Evolutionary conservation across 1,140 invertebrate species (phyloP), one percentile per base, ranked within the genome.

Genomic region (Wiebesia pumilae): DNA sequence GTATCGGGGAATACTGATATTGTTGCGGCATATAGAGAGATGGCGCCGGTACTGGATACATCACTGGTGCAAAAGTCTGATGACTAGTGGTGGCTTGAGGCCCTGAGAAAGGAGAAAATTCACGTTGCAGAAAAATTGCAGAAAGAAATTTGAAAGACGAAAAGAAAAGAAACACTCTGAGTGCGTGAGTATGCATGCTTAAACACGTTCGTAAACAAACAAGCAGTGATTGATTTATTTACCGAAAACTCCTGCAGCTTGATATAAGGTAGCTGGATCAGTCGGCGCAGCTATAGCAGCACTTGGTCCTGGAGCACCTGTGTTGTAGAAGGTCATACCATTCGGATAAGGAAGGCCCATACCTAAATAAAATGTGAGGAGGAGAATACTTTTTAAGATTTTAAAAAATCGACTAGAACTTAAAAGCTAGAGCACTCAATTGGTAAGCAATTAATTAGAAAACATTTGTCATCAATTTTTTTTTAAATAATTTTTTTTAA

Each of bases 321-420:
- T 87, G 87, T 94, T 93, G 83, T 95, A 95, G 87, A 95, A 94
- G 35, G 95, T 94, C 93, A 95, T 94, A 33, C 95, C 95, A 93
- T 95, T 95, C 84, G 95, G 95, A 90, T 95, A 95, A 82, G 95
- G 93, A 78, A 94, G 88, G 71, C 93, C 92, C 91, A 93, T 93
- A 85, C 93, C 93, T 94, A 54, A 85, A 88, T 67, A n/a, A 83
- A 27, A 67, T 27, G 85, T 83, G 3, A 87, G 24, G 7, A 73
- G 69, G 19, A 35, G 21, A 43, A 77, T 38, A n/a, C 1, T 77
- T 77, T 77, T 77, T 16, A 47, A 10, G 14, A 47, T 24, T 71
- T 21, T 71, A 40, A 24, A 38, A 71, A 21, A 16, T 38, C 0
- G 4, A 21, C 27, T 62, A 14, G 4, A 27, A 62, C 3, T 62